phyloP scores from a whole-genome alignment of 2,797 vertebrate species.

The Phataginus tetradactyla region DNA sequence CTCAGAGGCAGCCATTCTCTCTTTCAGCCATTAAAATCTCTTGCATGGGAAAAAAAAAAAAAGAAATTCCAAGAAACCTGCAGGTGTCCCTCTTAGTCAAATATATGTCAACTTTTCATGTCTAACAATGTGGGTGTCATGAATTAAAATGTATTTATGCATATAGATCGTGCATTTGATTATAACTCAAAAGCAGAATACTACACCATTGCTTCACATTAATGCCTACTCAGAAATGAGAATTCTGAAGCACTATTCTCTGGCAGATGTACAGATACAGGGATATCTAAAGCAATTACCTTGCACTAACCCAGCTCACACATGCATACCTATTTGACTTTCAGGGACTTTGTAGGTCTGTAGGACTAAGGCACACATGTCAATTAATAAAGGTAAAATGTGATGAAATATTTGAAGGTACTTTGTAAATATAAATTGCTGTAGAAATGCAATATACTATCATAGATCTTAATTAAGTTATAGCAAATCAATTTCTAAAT shows the following conservation, averaged over 20 bases:
- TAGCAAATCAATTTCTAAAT: background rate
- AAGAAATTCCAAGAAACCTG: background rate
- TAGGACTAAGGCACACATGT: background rate
- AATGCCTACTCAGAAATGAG: constrained; percentile 44
- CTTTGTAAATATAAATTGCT: background rate
- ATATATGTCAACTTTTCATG: constrained; percentile 42
- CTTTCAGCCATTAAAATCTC: no score
- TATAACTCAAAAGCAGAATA: constrained; percentile 10
- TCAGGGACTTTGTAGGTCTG: background rate
- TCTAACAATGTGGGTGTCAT: background rate
- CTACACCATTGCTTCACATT: background rate
- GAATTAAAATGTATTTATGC: constrained; percentile 57
- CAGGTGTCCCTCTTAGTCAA: constrained; percentile 18
- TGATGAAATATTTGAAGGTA: background rate
- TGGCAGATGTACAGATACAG: background rate
- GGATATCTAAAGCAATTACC: background rate
- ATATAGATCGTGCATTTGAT: constrained; percentile 38
- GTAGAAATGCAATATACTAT: background rate
- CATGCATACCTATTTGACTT: background rate
- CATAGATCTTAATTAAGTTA: background rate
- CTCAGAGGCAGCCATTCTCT: no score
- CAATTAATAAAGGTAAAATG: constrained; percentile 16
- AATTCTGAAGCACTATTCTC: constrained; percentile 45
- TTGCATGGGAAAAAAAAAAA: no score
- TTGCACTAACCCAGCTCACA: background rate